Base-by-base conservation (phyloP, 2,797 vertebrate species). In the Thamnophis elegans region DNA sequence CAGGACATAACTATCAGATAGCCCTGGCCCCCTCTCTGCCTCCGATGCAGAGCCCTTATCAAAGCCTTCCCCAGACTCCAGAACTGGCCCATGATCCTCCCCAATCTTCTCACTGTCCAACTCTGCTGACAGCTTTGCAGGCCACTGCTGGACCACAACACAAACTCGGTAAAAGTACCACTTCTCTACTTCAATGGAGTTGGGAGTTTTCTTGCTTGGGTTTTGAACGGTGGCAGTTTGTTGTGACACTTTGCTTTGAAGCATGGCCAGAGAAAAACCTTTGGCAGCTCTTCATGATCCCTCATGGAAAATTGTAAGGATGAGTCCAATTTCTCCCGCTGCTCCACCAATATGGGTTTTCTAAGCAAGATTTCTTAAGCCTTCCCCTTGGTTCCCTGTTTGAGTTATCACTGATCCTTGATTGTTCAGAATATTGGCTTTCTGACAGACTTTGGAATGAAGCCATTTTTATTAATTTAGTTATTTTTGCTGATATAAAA, bases 391-490 rank as follows among this genome's bases (percentile, higher is more conserved):
- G 93, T 86, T 88, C 86, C 62, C 94, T 95, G 96, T 96, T 96
- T 96, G 94, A 97, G 97, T 97, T 98, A 97, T 96, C 97, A 96
- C 96, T 96, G 97, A 95, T 96, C 96, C 95, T 97, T 97, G 97
- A 97, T 97, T 98, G 98, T 97, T 97, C 97, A 92, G 36, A 97
- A 95, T 97, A 98, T 98, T 98, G 98, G 97, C 97, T 98, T 98
- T 98, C 97, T 98, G 98, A 98, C 98, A 98, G 96, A 94, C 91
- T 96, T 97, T 98, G 98, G 97, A 98, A 98, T 98, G 97, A 98
- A 98, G 98, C 98, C 98, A 98, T 98, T 98, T 98, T 98, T 98
- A 98, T 98, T 98, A 98, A 98, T 98, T 98, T 98, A 98, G 97
- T 98, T 98, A 98, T 98, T 98, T 98, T 98, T 98, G 97, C 98